These are phyloP conservation scores for Cricetomys ansorgei DNA, from an alignment of 2,113 vertebrate genomes.

Conservation along the genomic window DNA sequence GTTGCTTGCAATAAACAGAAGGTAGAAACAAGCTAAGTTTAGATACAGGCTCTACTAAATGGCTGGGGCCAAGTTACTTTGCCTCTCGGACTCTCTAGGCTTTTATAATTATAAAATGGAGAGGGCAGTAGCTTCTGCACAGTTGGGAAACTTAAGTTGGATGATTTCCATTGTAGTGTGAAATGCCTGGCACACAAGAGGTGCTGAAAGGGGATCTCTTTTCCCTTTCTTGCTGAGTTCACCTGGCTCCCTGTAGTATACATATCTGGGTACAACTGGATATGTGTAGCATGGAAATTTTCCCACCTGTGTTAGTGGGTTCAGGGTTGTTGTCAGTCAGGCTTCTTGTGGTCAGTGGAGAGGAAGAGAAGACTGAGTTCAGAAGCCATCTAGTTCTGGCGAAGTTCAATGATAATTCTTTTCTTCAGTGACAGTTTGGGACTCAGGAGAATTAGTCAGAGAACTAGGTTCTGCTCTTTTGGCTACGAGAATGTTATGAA, in stretches of 20 bases:
- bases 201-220: neutral
- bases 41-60: neutral
- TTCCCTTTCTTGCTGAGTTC: neutral
- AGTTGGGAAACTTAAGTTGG: neutral
- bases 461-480: neutral
- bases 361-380: neutral
- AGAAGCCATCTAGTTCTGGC: neutral
- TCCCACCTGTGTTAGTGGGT: neutral
- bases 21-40: neutral
- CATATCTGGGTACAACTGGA: neutral
- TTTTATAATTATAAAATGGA: conserved; percentile 30
- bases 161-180: neutral
- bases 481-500: neutral
- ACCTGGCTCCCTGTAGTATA: neutral
- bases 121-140: neutral
- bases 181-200: neutral
- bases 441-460: neutral
- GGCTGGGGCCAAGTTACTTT: neutral
- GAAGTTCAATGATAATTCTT: neutral
- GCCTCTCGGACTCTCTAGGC: neutral
- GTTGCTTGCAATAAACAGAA: neutral
- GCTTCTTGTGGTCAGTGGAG: neutral
- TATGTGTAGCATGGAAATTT: neutral
- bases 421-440: neutral
- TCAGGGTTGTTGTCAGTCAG: neutral